These are phyloP conservation scores for Actias luna DNA, from an alignment of 2,888 invertebrate genomes.

Conservation along the genomic window DNA sequence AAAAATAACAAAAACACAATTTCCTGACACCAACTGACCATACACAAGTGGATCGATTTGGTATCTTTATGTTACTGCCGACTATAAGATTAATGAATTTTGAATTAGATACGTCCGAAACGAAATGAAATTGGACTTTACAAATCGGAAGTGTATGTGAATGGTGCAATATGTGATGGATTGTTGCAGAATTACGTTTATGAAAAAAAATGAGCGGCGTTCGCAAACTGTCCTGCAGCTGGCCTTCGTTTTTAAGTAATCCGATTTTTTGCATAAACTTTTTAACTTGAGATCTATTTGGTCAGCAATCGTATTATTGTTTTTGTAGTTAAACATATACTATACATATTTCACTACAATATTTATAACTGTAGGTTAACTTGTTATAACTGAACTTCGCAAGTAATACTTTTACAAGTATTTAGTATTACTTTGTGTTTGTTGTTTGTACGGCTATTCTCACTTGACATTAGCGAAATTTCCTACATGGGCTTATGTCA, in stretches of 20 bases:
- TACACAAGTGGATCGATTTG: slow-evolving; percentile 65
- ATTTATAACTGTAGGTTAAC: too few species aligned
- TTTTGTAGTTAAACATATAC: neutral
- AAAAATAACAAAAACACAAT: slow-evolving; percentile 45
- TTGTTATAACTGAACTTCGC: too few species aligned
- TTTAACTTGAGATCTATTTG: neutral
- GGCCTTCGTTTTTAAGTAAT: slow-evolving; percentile 64
- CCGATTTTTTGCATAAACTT: slow-evolving; percentile 45
- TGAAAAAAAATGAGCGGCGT: slow-evolving; percentile 59
- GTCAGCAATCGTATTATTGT: neutral
- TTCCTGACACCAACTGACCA: slow-evolving; percentile 81
- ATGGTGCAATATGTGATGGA: slow-evolving; percentile 69
- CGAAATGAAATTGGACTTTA: slow-evolving; percentile 73
- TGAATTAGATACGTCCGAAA: slow-evolving; percentile 77
- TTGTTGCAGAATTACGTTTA: slow-evolving; percentile 52
- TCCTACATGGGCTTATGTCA: too few species aligned
- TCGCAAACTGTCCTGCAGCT: slow-evolving; percentile 72
- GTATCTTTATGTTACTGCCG: slow-evolving; percentile 48
- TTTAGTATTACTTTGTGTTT: too few species aligned
- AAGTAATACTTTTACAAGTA: too few species aligned
- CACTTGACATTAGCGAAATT: too few species aligned
- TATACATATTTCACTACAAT: too few species aligned
- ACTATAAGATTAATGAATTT: slow-evolving; percentile 75
- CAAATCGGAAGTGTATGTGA: slow-evolving; percentile 75
- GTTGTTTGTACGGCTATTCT: too few species aligned